A percentile compares a stretch with the other conserved stretches of the same genome.
phyloP scores from a whole-genome alignment of 2,888 invertebrate genomes.

The Coelopa pilipes region DNA sequence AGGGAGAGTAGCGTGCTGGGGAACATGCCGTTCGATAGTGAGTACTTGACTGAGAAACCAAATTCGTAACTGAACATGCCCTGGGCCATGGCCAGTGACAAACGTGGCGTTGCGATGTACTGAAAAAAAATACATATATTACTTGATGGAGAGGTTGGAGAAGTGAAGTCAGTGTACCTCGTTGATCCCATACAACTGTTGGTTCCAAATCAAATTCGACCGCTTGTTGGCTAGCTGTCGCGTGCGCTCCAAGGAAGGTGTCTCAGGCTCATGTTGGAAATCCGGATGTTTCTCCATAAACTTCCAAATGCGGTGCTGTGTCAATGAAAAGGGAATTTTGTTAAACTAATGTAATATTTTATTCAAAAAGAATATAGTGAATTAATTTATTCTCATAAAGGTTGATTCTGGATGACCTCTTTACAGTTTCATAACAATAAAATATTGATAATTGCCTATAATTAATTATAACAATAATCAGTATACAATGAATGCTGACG shows the following conservation, averaged over 20 bases:
- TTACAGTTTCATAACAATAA: no score
- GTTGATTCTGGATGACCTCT: no score
- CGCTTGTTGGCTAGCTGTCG: conserved; percentile 71
- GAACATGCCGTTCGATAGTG: conserved; percentile 76
- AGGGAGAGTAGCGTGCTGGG: conserved; percentile 73
- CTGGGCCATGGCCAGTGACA: conserved; percentile 69
- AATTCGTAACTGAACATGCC: conserved; percentile 71
- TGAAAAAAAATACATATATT: no score
- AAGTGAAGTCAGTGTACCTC: conserved; percentile 49
- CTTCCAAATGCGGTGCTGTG: conserved; percentile 71
- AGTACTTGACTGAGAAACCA: conserved; percentile 74
- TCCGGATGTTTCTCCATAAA: conserved; percentile 72
- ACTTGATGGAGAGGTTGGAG: no score
- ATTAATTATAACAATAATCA: no score
- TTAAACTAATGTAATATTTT: not conserved
- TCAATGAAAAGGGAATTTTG: conserved; percentile 39
- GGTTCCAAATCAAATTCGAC: conserved; percentile 74
- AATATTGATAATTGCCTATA: no score
- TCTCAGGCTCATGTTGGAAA: conserved; percentile 69
- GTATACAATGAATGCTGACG: no score
- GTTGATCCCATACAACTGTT: conserved; percentile 69
- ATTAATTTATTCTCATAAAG: no score
- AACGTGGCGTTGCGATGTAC: conserved; percentile 69
- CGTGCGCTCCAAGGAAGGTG: conserved; percentile 70
- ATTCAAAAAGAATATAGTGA: no score